These are phyloP conservation scores for Ophioderma brevispina DNA, from an alignment of 35 echinoderm and acorn worm species.

Conservation along the genomic window DNA sequence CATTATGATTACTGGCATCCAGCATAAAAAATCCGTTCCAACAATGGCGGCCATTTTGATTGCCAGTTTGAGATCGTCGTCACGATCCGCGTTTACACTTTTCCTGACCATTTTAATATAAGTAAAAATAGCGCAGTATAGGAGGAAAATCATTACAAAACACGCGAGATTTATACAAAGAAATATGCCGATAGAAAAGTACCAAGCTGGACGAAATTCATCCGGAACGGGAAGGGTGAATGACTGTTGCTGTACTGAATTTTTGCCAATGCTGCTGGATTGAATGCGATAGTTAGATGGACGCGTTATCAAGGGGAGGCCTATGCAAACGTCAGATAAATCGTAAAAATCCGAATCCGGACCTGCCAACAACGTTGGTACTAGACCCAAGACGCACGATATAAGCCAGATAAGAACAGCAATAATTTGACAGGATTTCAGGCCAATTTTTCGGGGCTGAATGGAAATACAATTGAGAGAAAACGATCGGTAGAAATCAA, in stretches of 20 bases:
- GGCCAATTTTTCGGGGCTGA: background rate
- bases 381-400: background rate
- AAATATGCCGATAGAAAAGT: background rate
- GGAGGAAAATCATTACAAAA: background rate
- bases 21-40: constrained; percentile 30
- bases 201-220: background rate
- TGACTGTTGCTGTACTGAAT: background rate
- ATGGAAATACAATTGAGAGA: background rate
- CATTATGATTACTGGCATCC: constrained; percentile 53
- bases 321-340: constrained; percentile 30
- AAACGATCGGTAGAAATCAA: constrained; percentile 27
- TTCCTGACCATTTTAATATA: background rate
- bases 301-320: constrained; percentile 12
- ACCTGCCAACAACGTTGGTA: background rate
- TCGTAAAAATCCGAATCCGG: background rate
- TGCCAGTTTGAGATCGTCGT: constrained; percentile 23
- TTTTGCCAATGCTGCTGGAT: background rate
- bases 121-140: constrained; percentile 11
- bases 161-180: background rate
- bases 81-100: background rate
- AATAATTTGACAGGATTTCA: background rate
- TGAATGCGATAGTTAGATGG: background rate
- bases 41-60: constrained; percentile 47
- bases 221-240: background rate
- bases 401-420: background rate